Base-by-base conservation (phyloP, 2,888 invertebrate species). In the Drosophila limbata region DNA sequence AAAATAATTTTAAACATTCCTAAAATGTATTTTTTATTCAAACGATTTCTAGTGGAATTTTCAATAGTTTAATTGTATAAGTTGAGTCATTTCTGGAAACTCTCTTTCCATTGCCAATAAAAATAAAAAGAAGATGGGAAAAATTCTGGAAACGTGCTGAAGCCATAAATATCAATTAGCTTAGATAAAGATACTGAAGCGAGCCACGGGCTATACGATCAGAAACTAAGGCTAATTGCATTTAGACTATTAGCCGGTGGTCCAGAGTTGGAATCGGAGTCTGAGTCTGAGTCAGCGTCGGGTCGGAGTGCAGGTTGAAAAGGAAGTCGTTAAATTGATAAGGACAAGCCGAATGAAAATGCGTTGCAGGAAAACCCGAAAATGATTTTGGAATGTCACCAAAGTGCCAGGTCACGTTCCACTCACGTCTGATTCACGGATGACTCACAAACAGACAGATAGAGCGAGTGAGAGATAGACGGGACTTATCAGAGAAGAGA, bases 281-380 rank as follows among this genome's bases (percentile, higher is more conserved):
- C 31, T 37, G 19, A 17, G 25, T 48, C 31, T 37, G 25, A 50
- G 52, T 39, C 42, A 55, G 55, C 15, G 25, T 15, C 25, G 47
- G 56, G 56, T 35, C 45, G 17, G 39, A 44, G 45, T 52, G 52
- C 67, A 61, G 69, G 59, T 52, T 68, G 57, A 72, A 68, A 72
- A 86, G 88, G 88, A 89, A 89, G 89, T 89, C 85, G 81, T 86
- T 70, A 86, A 85, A 77, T 62, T 85, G 85, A 85, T 85, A 85
- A 79, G 74, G 81, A 60, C 69, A 66, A 62, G 39, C 37, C 60
- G 60, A 68, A 70, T 42, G 50, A 73, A 72, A 72, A 74, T 51
- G 66, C 39, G 53, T 57, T 60, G 63, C 50, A 70, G 68, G 67
- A 57, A 65, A 69, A 65, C 53, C 51, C 19, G 25, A 57, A 57